Evolutionary conservation across 2,113 vertebrate genomes (phyloP).

Genomic region (Aptenodytes patagonicus): DNA sequence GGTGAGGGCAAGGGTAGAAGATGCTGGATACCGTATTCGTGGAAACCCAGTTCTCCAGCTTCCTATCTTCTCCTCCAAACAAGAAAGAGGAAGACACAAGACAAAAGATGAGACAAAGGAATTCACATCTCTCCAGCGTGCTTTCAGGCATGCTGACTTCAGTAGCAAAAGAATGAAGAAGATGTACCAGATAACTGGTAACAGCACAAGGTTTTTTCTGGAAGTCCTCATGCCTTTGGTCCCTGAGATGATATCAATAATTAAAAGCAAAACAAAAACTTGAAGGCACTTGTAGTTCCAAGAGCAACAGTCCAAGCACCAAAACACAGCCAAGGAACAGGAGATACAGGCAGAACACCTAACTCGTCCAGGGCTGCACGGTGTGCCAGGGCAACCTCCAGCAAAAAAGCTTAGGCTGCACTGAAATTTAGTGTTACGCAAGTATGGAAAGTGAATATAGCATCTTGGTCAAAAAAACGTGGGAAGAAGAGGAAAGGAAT

Average conservation of each 20-base stretch:
- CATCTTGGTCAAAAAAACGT: not conserved
- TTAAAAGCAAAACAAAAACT: not conserved
- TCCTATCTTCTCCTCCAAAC: not conserved
- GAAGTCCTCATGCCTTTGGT: not conserved
- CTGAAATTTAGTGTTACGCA: not conserved
- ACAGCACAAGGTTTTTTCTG: not conserved
- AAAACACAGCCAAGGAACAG: not conserved
- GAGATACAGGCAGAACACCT: not conserved
- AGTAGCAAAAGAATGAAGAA: not conserved
- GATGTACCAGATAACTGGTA: not conserved
- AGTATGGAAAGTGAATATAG: not conserved
- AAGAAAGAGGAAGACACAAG: not conserved
- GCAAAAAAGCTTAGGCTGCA: not conserved
- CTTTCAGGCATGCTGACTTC: not conserved
- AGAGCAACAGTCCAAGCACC: not conserved
- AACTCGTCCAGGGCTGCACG: not conserved
- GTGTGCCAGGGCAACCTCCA: not conserved
- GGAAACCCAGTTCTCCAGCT: not conserved
- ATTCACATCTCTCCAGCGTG: not conserved
- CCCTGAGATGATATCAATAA: not conserved
- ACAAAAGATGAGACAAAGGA: not conserved
- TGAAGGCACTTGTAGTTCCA: not conserved
- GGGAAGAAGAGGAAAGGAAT: not conserved
- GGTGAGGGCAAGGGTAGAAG: not conserved
- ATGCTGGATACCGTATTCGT: not conserved